A percentile compares a stretch with the other conserved stretches of the same genome.
Conservation (phyloP, 2,113 vertebrate genomes). For the Psilopsiagon aurifrons region DNA sequence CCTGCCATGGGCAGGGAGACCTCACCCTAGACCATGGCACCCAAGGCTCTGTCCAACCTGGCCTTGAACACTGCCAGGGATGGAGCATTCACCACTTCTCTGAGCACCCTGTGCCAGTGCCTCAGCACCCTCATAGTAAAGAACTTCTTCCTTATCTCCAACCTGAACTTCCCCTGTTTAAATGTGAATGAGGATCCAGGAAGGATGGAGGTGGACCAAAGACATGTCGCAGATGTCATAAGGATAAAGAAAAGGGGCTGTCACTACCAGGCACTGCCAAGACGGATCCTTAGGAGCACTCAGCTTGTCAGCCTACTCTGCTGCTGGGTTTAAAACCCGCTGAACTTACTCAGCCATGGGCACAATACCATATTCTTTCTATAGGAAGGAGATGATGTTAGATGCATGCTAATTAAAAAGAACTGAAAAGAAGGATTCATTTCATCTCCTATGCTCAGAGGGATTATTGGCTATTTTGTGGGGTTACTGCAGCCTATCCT, state of each 20-base stretch:
- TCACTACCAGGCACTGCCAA: background rate
- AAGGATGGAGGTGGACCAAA: background rate
- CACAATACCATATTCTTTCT: background rate
- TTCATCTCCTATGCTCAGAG: background rate
- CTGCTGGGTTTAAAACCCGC: background rate
- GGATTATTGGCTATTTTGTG: background rate
- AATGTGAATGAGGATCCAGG: background rate
- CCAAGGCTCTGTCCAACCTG: background rate
- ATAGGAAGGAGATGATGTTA: background rate
- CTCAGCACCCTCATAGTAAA: background rate
- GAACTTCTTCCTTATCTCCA: background rate
- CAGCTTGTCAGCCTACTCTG: background rate
- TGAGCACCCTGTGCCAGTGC: background rate
- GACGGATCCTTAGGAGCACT: background rate
- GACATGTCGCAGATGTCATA: background rate
- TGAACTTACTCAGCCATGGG: fast-evolving
- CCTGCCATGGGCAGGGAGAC: background rate
- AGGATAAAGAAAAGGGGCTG: background rate
- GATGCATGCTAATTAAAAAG: background rate
- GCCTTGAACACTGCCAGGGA: background rate
- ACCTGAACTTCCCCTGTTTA: background rate
- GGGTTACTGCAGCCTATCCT: background rate
- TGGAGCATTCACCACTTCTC: background rate
- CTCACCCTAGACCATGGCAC: background rate
- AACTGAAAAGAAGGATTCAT: background rate